Evolutionary conservation across 1,140 invertebrate species (phyloP).

Genomic region (Phymastichus coffea): DNA sequence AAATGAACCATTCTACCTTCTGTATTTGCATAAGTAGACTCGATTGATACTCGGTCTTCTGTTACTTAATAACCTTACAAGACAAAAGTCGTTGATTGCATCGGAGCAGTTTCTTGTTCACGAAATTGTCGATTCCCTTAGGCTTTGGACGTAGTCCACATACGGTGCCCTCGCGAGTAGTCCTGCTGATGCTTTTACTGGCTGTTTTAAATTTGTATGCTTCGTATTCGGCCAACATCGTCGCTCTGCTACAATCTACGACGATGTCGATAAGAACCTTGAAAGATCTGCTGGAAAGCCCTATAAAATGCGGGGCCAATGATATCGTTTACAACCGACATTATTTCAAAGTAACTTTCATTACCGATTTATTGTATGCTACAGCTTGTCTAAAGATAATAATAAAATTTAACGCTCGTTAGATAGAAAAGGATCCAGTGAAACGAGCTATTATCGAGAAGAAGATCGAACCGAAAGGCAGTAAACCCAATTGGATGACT

Average conservation of each 20-base stretch:
- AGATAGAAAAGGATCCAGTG: conserved; percentile 54
- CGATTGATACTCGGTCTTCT: no score
- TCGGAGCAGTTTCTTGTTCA: not conserved
- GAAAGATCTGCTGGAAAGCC: conserved; percentile 61
- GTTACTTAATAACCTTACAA: no score
- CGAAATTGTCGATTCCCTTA: no score
- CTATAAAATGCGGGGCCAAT: conserved; percentile 60
- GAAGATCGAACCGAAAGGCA: conserved; percentile 60
- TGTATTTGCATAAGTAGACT: not conserved
- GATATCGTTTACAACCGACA: conserved; percentile 64
- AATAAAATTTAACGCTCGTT: no score
- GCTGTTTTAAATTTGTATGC: conserved; percentile 51
- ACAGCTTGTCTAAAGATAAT: no score
- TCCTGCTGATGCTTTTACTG: conserved; percentile 32
- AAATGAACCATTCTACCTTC: not conserved
- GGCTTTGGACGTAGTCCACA: conserved; percentile 30
- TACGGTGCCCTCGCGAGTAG: conserved; percentile 23
- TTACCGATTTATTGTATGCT: not conserved
- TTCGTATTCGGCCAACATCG: conserved; percentile 64
- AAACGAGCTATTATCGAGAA: conserved; percentile 60
- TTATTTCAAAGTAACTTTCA: conserved; percentile 60
- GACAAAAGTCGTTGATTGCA: not conserved
- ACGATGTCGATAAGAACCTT: conserved; percentile 59
- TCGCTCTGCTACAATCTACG: conserved; percentile 61
- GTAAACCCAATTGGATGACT: conserved; percentile 54